Conservation (phyloP, 2,797 vertebrate species). For the Oreortyx pictus region DNA sequence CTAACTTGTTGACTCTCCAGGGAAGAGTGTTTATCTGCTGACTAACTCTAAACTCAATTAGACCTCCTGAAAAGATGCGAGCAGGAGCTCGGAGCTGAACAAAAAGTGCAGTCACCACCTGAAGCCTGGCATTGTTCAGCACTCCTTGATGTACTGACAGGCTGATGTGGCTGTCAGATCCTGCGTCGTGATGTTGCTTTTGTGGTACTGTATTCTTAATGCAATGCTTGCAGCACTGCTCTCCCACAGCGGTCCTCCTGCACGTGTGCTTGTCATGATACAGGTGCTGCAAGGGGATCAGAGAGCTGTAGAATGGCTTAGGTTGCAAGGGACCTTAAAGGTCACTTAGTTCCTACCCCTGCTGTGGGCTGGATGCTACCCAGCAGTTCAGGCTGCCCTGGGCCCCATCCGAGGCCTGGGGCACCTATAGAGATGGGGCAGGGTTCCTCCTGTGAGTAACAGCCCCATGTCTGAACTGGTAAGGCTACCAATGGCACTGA, state of each 20-base stretch:
- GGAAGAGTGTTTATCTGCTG: conserved; percentile 19
- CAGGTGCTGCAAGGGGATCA: background rate
- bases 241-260: fast-evolving
- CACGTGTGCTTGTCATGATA: fast-evolving
- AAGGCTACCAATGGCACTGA: background rate
- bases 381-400: no score
- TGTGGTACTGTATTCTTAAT: background rate
- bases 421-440: no score
- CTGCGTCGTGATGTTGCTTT: fast-evolving
- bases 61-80: background rate
- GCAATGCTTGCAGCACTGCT: background rate
- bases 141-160: background rate
- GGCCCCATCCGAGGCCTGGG: no score
- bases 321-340: no score
- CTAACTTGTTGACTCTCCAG: conserved; percentile 6
- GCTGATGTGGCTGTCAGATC: background rate
- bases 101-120: background rate
- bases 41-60: conserved; percentile 17
- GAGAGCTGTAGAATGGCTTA: no score
- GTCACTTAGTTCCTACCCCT: no score
- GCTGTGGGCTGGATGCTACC: no score
- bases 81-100: background rate
- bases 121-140: background rate
- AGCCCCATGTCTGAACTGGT: background rate
- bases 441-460: background rate